Percentiles rank a stretch among this genome's conserved stretches.
Evolutionary conservation across 2,888 invertebrate species (phyloP).

Genomic region (Drosophila pseudotakahashii): DNA sequence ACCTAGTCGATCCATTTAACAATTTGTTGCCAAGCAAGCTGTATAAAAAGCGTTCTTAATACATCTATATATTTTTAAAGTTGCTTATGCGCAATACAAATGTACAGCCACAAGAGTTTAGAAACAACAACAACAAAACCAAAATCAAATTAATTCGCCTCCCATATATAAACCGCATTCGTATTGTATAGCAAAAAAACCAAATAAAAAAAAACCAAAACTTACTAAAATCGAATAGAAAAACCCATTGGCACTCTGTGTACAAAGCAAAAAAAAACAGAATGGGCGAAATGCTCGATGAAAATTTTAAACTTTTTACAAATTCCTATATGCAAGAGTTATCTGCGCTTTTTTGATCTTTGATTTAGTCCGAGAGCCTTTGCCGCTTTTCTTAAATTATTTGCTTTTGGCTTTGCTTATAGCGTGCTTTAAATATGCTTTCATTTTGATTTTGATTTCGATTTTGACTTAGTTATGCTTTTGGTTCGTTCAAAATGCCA

Average conservation of each 20-base stretch:
- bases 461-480: slow-evolving; percentile 24
- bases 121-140: slow-evolving; percentile 26
- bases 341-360: slow-evolving; percentile 60
- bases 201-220: background rate
- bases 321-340: slow-evolving; percentile 69
- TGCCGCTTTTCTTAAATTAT: slow-evolving; percentile 24
- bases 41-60: slow-evolving; percentile 34
- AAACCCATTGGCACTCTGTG: slow-evolving; percentile 66
- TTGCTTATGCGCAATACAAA: slow-evolving; percentile 59
- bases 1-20: slow-evolving; percentile 38
- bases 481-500: slow-evolving; percentile 45
- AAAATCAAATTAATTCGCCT: slow-evolving; percentile 34
- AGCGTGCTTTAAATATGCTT: slow-evolving; percentile 20
- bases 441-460: slow-evolving; percentile 22
- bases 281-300: slow-evolving; percentile 5
- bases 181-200: slow-evolving; percentile 29
- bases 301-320: slow-evolving; percentile 46
- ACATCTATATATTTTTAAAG: slow-evolving; percentile 28
- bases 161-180: slow-evolving; percentile 29
- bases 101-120: slow-evolving; percentile 43
- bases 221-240: slow-evolving; percentile 4
- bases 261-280: slow-evolving; percentile 41
- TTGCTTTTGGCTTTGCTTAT: slow-evolving; percentile 31
- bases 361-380: slow-evolving; percentile 29
- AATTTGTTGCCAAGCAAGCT: slow-evolving; percentile 35